Conservation (phyloP, 2,888 invertebrate genomes). For the Scaptomyza reducta region DNA sequence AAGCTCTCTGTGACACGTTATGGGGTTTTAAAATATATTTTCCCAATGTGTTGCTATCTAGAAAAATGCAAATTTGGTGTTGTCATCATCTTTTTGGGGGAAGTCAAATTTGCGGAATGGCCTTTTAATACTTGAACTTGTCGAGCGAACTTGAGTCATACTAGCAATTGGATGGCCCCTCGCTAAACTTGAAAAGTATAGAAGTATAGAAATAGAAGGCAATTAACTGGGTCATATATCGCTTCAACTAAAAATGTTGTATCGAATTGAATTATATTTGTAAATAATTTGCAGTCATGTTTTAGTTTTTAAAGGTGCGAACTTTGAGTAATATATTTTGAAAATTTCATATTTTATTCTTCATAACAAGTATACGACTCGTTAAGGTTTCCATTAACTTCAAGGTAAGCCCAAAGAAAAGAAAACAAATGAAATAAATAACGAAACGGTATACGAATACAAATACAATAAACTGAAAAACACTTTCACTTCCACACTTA, state of each 20-base stretch:
- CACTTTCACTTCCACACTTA: constrained; percentile 63
- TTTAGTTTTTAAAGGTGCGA: neutral
- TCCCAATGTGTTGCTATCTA: constrained; percentile 49
- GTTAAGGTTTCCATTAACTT: constrained; percentile 9
- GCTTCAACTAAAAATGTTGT: constrained; percentile 26
- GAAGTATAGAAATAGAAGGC: constrained; percentile 32
- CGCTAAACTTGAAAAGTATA: constrained; percentile 36
- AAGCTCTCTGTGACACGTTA: constrained; percentile 40
- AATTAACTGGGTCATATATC: constrained; percentile 64
- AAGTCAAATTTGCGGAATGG: constrained; percentile 23
- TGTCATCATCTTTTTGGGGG: neutral
- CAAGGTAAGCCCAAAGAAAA: constrained; percentile 35
- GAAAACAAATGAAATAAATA: constrained; percentile 34
- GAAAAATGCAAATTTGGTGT: constrained; percentile 1
- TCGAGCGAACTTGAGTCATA: constrained; percentile 26
- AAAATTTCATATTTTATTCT: neutral
- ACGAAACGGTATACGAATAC: constrained; percentile 16
- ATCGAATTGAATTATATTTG: constrained; percentile 29
- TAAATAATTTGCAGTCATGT: constrained; percentile 56
- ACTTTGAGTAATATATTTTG: constrained; percentile 21
- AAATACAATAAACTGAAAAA: constrained; percentile 24
- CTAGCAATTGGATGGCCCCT: constrained; percentile 33
- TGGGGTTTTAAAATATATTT: constrained; percentile 34
- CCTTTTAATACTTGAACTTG: constrained; percentile 50
- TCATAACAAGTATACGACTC: neutral